Percentiles rank a stretch among this genome's conserved stretches.
phyloP scores from a whole-genome alignment of 1,140 invertebrate species.

The Proctacanthus coquilletti region DNA sequence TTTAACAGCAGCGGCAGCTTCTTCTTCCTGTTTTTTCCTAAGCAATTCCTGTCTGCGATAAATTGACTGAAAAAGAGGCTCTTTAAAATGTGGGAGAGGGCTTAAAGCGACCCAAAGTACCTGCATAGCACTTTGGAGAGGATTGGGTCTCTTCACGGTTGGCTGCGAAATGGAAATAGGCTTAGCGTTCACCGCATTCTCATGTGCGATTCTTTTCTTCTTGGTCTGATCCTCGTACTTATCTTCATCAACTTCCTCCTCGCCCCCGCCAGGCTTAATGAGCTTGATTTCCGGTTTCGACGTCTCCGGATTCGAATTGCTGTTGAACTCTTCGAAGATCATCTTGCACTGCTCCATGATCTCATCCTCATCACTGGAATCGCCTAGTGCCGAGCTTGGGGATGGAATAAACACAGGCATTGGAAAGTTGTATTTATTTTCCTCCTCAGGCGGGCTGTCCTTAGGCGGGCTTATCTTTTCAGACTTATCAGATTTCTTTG shows the following conservation, averaged over 20 bases:
- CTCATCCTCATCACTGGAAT: conserved; percentile 6
- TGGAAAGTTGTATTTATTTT: conserved; percentile 6
- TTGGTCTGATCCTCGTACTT: conserved; percentile 13
- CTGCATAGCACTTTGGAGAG: conserved; percentile 25
- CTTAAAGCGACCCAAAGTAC: conserved; percentile 1
- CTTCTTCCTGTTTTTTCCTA: conserved; percentile 15
- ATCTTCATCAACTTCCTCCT: conserved; percentile 14
- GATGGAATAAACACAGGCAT: not conserved
- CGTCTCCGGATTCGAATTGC: not conserved
- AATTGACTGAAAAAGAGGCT: conserved; percentile 11
- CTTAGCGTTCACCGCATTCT: conserved; percentile 23
- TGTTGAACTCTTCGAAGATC: conserved; percentile 4
- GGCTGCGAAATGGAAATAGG: not conserved
- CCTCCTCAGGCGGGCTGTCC: conserved; percentile 6
- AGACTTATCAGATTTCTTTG: not conserved
- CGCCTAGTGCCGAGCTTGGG: not conserved
- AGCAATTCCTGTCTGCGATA: conserved; percentile 19
- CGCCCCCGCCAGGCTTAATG: conserved; percentile 9
- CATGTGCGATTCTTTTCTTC: conserved; percentile 34
- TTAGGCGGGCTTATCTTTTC: conserved; percentile 8
- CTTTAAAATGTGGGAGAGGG: not conserved
- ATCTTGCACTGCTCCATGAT: conserved; percentile 3
- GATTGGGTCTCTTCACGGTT: conserved; percentile 16
- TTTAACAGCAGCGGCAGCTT: conserved; percentile 15
- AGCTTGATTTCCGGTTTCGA: conserved; percentile 8